Evolutionary conservation across 2,888 invertebrate species (phyloP).

Genomic region (Catonia carolina): DNA sequence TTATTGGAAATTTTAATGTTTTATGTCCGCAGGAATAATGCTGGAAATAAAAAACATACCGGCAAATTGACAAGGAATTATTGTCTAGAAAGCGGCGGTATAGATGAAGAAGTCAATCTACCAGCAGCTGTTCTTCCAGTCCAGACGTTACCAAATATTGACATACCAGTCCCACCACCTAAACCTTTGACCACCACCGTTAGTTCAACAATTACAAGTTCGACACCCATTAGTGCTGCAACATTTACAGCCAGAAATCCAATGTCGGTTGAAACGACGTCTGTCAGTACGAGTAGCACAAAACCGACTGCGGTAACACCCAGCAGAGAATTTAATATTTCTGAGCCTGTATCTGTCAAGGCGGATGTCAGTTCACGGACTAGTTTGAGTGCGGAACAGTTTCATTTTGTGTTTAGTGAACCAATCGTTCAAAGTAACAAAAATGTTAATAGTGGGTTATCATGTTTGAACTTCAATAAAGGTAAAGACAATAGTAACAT

Average conservation of each 20-base stretch:
- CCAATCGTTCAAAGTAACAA: too few relatives aligned
- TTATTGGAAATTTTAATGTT: too few relatives aligned
- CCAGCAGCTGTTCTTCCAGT: slow-evolving; percentile 48
- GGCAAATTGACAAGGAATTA: slow-evolving; percentile 22
- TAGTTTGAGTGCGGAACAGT: too few relatives aligned
- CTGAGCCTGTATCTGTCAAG: too few relatives aligned
- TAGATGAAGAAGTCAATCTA: slow-evolving; percentile 35
- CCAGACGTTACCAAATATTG: slow-evolving; percentile 52
- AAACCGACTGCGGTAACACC: not conserved
- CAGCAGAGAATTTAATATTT: too few relatives aligned
- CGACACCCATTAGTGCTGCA: slow-evolving; percentile 6
- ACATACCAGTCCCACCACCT: slow-evolving; percentile 41
- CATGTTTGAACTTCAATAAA: too few relatives aligned
- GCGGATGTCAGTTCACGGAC: too few relatives aligned
- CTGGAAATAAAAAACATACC: slow-evolving; percentile 17
- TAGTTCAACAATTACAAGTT: slow-evolving; percentile 24
- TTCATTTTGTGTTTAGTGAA: too few relatives aligned
- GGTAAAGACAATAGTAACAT: too few relatives aligned
- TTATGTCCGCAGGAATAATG: slow-evolving; percentile 26
- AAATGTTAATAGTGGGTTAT: too few relatives aligned
- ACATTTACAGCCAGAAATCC: not conserved
- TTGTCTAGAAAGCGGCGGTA: slow-evolving; percentile 21
- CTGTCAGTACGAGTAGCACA: too few relatives aligned
- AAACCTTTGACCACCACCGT: slow-evolving; percentile 17
- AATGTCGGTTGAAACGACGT: too few relatives aligned